Evolutionary conservation across 2,113 vertebrate genomes (phyloP), one percentile per base, ranked within the genome.

Genomic region (Hucho hucho): DNA sequence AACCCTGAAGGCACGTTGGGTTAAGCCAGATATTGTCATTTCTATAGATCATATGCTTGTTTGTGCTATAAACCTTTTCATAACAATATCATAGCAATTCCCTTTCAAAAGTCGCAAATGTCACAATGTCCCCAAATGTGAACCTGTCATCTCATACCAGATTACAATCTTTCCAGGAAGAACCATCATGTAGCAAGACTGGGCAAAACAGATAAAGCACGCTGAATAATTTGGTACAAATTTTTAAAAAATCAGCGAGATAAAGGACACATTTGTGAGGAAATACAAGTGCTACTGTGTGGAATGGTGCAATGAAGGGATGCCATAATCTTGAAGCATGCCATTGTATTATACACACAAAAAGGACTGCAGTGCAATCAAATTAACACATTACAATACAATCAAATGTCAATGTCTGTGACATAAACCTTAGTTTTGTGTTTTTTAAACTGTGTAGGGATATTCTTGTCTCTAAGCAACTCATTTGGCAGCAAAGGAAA

Each of bases 341-440:
- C 77, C 78, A 59, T 72, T 75, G 46, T 53, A 73, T 73, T 66
- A 29, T 73, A 58, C 69, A 70, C 25, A 73, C 64, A 59, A 76
- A 70, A 68, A 26, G 47, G 71, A 66, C 25, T 49, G 66, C 37
- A 43, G 66, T n/a, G 32, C 66, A 69, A 69, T 69, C 67, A 69
- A 69, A 69, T 47, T 7, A 69, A 47, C 43, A 74, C 66, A 67
- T 65, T 56, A 46, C 22, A 85, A 85, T 85, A 80, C 78, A 43
- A 32, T 32, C 32, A 32, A 32, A 43, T 43, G 37, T 80, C 75
- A 70, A 75, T 67, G 83, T 85, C 83, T 72, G 68, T 65, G 24
- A 46, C 37, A 69, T 46, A 12, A 18, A 69, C 37, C 37, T 43
- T 24, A 3, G 7, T 26, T 26, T 37, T 37, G 37, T 22, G 67